phyloP scores from a whole-genome alignment of 2,888 invertebrate species.

The Pedicia rivosa region DNA sequence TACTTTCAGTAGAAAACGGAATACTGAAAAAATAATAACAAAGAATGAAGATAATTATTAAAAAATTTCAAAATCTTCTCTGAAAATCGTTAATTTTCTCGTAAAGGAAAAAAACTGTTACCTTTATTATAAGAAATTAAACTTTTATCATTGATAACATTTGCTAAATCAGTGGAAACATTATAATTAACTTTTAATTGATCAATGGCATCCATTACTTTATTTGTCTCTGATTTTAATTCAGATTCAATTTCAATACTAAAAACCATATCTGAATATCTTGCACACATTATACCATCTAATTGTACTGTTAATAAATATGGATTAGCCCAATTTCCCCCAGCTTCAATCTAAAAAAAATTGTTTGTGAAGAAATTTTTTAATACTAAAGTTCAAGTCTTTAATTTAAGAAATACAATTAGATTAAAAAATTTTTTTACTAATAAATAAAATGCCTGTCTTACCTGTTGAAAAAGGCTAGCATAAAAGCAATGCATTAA shows the following conservation, averaged over 20 bases:
- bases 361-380: conserved; percentile 5
- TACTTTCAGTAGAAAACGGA: conserved; percentile 35
- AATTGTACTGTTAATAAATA: conserved; percentile 31
- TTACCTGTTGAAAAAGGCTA: conserved; percentile 32
- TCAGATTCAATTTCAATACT: conserved; percentile 19
- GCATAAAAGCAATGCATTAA: conserved; percentile 35
- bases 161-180: conserved; percentile 18
- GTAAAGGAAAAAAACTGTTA: too few species aligned
- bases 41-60: not conserved
- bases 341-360: conserved; percentile 30
- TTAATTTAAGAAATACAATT: conserved; percentile 5
- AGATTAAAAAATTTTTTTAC: too few species aligned
- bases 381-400: not conserved
- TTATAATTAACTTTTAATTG: conserved; percentile 20
- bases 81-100: too few species aligned
- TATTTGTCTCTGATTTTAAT: conserved; percentile 16
- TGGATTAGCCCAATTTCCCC: conserved; percentile 30
- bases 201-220: conserved; percentile 21
- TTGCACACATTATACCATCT: conserved; percentile 29
- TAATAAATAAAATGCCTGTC: not conserved
- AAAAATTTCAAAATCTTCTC: not conserved
- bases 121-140: conserved; percentile 22
- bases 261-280: conserved; percentile 26
- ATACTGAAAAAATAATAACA: conserved; percentile 19
- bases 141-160: conserved; percentile 19